These are phyloP conservation scores for Aldrovandia affinis DNA, from an alignment of 2,797 vertebrate species.

Conservation along the genomic window DNA sequence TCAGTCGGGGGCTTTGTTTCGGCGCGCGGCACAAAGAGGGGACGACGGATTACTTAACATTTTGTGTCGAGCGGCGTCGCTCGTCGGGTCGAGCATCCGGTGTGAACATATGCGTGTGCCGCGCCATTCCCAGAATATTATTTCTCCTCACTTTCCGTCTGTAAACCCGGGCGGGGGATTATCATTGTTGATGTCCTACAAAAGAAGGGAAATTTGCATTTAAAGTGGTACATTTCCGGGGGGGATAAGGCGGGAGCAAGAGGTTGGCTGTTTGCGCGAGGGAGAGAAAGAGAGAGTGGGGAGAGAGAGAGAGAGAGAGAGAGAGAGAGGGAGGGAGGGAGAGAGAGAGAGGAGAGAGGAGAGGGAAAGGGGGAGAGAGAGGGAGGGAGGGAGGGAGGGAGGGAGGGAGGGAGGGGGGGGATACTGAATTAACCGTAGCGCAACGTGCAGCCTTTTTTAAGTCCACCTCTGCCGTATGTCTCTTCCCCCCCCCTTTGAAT, in stretches of 20 bases:
- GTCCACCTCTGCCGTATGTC: not conserved
- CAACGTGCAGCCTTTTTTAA: conserved; percentile 37
- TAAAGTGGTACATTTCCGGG: conserved; percentile 66
- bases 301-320: conserved; percentile 42
- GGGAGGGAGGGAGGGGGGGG: conserved; percentile 41
- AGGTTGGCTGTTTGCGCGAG: conserved; percentile 54
- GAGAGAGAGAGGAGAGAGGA: no score
- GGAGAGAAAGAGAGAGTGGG: conserved; percentile 39
- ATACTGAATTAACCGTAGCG: conserved; percentile 53
- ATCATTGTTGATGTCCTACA: conserved; percentile 66
- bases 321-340: no score
- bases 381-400: no score
- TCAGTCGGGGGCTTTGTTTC: not conserved
- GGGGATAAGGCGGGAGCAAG: conserved; percentile 54
- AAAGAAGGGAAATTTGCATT: conserved; percentile 69
- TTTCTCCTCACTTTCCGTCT: conserved; percentile 57
- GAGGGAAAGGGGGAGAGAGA: no score
- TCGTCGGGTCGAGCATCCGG: not conserved
- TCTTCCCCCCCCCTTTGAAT: not conserved
- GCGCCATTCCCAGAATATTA: conserved; percentile 47
- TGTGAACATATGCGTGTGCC: conserved; percentile 46
- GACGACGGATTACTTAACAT: not conserved
- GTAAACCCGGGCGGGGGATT: conserved; percentile 64
- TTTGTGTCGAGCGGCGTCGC: not conserved
- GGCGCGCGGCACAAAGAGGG: no score